A percentile compares a stretch with the other conserved stretches of the same genome.
Evolutionary conservation across 92 coral and sea anemone genomes (phyloP).

Genomic region (Zoanthus solanderi): DNA sequence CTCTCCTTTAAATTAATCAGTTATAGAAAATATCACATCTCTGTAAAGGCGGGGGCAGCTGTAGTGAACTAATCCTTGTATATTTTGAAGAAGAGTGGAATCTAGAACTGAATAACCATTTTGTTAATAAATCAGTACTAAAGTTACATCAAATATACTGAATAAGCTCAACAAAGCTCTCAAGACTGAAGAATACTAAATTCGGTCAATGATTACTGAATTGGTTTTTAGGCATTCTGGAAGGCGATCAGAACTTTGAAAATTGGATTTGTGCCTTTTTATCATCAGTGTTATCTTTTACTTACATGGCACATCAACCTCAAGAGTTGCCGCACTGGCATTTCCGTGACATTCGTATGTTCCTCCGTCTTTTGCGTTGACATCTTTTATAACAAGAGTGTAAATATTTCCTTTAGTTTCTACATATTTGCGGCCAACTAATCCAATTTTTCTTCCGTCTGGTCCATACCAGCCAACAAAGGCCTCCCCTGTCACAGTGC

Average conservation of each 20-base stretch:
- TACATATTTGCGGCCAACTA: slow-evolving; percentile 15
- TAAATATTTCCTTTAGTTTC: background rate
- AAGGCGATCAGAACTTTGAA: background rate
- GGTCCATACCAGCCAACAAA: slow-evolving; percentile 19
- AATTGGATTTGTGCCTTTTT: background rate
- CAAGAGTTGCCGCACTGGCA: background rate
- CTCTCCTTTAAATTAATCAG: too few relatives aligned
- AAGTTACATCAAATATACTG: too few relatives aligned
- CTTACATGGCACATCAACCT: background rate
- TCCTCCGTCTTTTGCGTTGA: slow-evolving; percentile 16
- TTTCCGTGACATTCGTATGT: slow-evolving; percentile 2
- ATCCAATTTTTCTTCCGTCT: background rate
- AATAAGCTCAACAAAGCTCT: too few relatives aligned
- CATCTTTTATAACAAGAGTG: slow-evolving; percentile 2
- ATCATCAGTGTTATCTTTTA: background rate
- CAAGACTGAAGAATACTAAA: too few relatives aligned
- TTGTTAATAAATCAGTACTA: too few relatives aligned
- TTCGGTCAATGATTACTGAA: too few relatives aligned
- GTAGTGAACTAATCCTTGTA: too few relatives aligned
- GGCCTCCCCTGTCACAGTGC: background rate
- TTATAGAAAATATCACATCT: too few relatives aligned
- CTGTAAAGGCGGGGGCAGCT: too few relatives aligned
- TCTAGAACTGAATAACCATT: too few relatives aligned
- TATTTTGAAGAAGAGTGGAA: too few relatives aligned
- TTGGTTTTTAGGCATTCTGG: too few relatives aligned